A percentile compares a stretch with the other conserved stretches of the same genome.
Conservation (phyloP, 2,113 vertebrate species). For the Alethe diademata region DNA sequence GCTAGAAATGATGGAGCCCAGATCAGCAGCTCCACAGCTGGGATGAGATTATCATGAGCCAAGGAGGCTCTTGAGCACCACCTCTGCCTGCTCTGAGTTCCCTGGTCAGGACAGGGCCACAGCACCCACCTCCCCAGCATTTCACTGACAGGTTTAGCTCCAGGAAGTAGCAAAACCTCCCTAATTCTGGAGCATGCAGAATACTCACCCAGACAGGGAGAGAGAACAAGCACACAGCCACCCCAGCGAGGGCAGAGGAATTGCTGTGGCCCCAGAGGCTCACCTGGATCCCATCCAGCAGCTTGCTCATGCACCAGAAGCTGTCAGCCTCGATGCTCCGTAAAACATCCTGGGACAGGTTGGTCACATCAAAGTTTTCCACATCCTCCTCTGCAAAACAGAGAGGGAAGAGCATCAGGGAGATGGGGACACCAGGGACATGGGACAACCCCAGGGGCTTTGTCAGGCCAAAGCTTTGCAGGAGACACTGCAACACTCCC, state of each 20-base stretch:
- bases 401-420: not conserved
- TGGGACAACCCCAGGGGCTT: fast-evolving
- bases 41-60: not conserved
- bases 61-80: not conserved
- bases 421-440: not conserved
- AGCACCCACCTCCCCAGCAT: not conserved
- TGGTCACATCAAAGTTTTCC: slow-evolving; percentile 93
- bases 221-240: not conserved
- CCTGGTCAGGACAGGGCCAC: not conserved
- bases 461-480: not conserved
- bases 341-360: slow-evolving; percentile 86
- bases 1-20: not conserved
- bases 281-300: slow-evolving; percentile 98
- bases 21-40: not conserved
- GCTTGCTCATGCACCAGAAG: slow-evolving; percentile 99
- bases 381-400: slow-evolving; percentile 88
- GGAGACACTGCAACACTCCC: not conserved
- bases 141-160: not conserved
- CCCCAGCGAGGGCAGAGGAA: not conserved
- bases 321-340: slow-evolving; percentile 96
- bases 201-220: not conserved
- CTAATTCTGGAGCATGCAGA: not conserved
- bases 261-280: not conserved
- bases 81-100: not conserved
- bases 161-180: not conserved